Evolutionary conservation across 2,113 vertebrate species (phyloP).

Genomic region (Eulemur rufifrons): DNA sequence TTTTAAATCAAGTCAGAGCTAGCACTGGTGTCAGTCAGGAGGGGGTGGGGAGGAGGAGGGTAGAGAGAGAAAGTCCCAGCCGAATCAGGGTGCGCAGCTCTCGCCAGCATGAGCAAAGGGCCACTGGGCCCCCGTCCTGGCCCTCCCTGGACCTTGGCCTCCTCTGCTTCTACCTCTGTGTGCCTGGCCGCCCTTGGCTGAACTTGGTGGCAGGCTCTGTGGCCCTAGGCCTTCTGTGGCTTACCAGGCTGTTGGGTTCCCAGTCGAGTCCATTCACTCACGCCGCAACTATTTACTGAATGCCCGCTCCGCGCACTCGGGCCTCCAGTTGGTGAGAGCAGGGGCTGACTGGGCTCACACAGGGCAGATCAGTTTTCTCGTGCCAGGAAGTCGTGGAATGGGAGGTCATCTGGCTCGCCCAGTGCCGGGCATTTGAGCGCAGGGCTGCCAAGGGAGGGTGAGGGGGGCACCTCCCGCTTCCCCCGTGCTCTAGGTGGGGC

Average conservation of each 20-base stretch:
- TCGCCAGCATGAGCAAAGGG: background rate
- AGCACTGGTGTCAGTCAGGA: slow-evolving; percentile 70
- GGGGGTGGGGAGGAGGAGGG: background rate
- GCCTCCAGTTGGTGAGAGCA: slow-evolving; percentile 56
- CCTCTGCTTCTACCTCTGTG: background rate
- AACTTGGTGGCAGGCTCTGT: slow-evolving; percentile 49
- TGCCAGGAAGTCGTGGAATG: slow-evolving; percentile 70
- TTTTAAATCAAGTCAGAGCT: slow-evolving; percentile 78
- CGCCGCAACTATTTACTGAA: slow-evolving; percentile 73
- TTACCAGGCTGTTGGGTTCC: slow-evolving; percentile 64
- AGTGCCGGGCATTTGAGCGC: background rate
- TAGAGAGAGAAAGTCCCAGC: background rate
- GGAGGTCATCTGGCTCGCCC: slow-evolving; percentile 63
- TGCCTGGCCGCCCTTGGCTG: slow-evolving; percentile 63
- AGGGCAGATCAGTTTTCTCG: slow-evolving; percentile 57
- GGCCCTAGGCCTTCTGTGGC: slow-evolving; percentile 29
- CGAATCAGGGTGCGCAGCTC: background rate
- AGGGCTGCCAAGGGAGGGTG: background rate
- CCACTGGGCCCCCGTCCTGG: accelerated
- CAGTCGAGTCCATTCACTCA: slow-evolving; percentile 63
- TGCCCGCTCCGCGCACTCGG: slow-evolving; percentile 52
- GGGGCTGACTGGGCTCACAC: slow-evolving; percentile 29
- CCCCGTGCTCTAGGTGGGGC: background rate
- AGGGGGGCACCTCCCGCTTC: background rate
- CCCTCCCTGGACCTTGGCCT: background rate